Evolutionary conservation across 2,797 vertebrate genomes (phyloP).

Genomic region (Strix occidentalis): DNA sequence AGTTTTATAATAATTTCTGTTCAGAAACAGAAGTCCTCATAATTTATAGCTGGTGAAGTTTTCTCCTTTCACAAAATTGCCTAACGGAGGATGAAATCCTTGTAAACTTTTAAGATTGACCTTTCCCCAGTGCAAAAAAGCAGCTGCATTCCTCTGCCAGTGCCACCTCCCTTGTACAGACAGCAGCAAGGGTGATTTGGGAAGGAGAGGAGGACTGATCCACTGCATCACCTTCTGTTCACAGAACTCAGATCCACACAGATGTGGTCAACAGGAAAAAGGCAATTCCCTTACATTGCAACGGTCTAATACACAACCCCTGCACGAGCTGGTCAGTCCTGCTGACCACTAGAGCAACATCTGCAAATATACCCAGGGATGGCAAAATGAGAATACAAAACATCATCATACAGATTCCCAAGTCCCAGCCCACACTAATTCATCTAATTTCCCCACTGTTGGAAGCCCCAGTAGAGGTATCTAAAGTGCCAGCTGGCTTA

Average conservation of each 20-base stretch:
- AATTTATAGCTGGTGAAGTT: background rate
- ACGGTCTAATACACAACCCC: background rate
- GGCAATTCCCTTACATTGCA: background rate
- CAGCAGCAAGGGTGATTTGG: background rate
- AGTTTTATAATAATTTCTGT: background rate
- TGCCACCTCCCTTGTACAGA: background rate
- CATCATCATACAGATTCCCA: background rate
- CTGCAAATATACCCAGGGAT: background rate
- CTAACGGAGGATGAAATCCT: background rate
- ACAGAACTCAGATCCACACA: background rate
- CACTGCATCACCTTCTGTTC: rapidly evolving
- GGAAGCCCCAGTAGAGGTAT: background rate
- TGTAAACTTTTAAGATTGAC: background rate
- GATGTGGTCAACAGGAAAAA: background rate
- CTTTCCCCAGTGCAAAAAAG: background rate
- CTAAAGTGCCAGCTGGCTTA: background rate
- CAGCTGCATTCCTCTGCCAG: background rate
- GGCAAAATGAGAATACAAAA: background rate
- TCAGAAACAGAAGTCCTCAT: background rate
- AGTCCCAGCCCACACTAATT: background rate
- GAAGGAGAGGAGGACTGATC: background rate
- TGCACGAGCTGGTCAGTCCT: rapidly evolving
- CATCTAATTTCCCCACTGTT: background rate
- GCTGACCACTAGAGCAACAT: background rate
- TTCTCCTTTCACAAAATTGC: background rate